Evolutionary conservation across 2,888 invertebrate genomes (phyloP), one percentile per base, ranked within the genome.

Genomic region (Xylophagus ater): DNA sequence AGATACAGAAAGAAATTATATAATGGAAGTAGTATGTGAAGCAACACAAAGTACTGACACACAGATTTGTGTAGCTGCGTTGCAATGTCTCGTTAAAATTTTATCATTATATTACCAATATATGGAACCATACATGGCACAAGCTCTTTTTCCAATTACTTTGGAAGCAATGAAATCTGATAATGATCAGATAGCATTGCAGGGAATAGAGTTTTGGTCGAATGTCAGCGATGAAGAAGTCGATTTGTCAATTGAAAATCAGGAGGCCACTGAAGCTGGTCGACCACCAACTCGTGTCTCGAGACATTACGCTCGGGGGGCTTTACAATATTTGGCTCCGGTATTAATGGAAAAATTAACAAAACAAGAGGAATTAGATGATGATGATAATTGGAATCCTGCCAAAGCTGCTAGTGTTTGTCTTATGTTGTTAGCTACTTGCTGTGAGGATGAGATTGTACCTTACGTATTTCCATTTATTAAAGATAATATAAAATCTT

Each of bases 131-230:
- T 99, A 99, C 59, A 99, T 99, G 98, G 90, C 84, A 1, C 88
- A 85, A 57, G 98, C 97, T 10, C 69, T 98, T 13, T 98, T 98
- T 65, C 93, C 97, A 19, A 97, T 98, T 42, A 96, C 98, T 7
- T 69, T 98, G 58, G 92, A 94, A 66, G 96, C 98, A 8, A 99
- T 99, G 93, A 93, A 92, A 61, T 89, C 89, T 13, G 90, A 92
- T 47, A 78, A 86, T 48, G 94, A 97, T 67, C 94, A 96, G 52
- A 85, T 99, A 37, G 84, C 93, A 13, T 73, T 97, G 40, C 97
- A 97, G 71, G 98, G 98, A 49, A 97, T 99, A 60, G 98, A 99
- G 66, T 99, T 99, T 69, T 99, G 99, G 98, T 97, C 96, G 4
- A 97, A 94, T 55, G 96, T 98, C 1, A 94, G 97, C 57, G 98